Conservation (phyloP, 2,888 invertebrate species). For the Marasmarcha lunaedactyla region DNA sequence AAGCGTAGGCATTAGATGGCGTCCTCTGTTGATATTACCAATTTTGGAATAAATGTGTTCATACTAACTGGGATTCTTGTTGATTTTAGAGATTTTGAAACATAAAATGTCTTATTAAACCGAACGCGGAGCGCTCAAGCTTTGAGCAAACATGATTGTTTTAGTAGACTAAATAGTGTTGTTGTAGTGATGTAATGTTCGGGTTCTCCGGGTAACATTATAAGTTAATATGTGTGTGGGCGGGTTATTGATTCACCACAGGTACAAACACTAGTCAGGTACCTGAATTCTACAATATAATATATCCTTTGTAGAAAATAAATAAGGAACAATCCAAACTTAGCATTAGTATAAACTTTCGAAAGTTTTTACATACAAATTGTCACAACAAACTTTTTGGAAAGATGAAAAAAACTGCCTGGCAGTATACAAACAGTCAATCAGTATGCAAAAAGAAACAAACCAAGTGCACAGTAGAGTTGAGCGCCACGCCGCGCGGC, state of each 20-base stretch:
- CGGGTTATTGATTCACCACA: too few species aligned
- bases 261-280: too few species aligned
- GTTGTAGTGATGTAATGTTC: not conserved
- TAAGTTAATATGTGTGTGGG: not conserved
- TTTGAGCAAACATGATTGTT: not conserved
- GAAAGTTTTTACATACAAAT: too few species aligned
- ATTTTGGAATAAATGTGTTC: constrained; percentile 8
- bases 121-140: not conserved
- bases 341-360: too few species aligned
- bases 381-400: too few species aligned
- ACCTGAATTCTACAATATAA: too few species aligned
- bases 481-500: constrained; percentile 5
- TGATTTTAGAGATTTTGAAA: constrained; percentile 1
- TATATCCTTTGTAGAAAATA: too few species aligned
- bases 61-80: constrained; percentile 5
- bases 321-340: too few species aligned
- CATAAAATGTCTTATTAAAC: constrained; percentile 2
- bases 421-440: constrained; percentile 9
- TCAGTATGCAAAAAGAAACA: constrained; percentile 9
- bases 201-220: not conserved
- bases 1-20: constrained; percentile 7
- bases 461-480: not conserved
- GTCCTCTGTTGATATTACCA: constrained; percentile 13
- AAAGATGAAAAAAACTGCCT: too few species aligned
- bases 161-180: not conserved